Conservation (phyloP, 2,113 vertebrate genomes). For the Rynchops niger region DNA sequence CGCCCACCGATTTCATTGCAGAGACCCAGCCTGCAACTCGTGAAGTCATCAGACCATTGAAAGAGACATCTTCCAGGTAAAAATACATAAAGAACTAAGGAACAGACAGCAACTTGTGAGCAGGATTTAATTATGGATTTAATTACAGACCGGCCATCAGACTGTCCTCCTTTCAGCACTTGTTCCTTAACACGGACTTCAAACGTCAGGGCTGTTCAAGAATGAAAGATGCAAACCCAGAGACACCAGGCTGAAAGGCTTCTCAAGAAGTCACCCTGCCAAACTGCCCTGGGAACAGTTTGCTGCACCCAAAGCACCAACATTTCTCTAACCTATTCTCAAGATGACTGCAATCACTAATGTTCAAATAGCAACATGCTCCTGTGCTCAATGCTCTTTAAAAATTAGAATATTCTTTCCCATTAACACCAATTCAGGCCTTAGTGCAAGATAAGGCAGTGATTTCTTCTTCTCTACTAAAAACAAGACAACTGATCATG, state of each 20-base stretch:
- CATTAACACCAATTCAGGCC: neutral
- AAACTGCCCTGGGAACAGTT: neutral
- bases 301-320: neutral
- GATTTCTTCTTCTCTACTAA: neutral
- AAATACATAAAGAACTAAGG: neutral
- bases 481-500: neutral
- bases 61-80: neutral
- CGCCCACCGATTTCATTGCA: neutral
- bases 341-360: neutral
- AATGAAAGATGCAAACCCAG: neutral
- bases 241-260: neutral
- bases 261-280: neutral
- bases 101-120: neutral
- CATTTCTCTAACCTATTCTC: neutral
- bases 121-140: slow-evolving; percentile 15
- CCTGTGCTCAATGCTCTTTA: neutral
- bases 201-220: neutral
- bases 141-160: neutral
- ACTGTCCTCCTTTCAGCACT: slow-evolving; percentile 18
- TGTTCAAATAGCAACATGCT: neutral
- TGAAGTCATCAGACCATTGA: neutral
- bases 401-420: neutral
- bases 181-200: neutral
- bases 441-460: neutral
- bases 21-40: neutral